These are phyloP conservation scores for Periphyllus acericola DNA, from an alignment of 2,888 invertebrate species.

Conservation along the genomic window DNA sequence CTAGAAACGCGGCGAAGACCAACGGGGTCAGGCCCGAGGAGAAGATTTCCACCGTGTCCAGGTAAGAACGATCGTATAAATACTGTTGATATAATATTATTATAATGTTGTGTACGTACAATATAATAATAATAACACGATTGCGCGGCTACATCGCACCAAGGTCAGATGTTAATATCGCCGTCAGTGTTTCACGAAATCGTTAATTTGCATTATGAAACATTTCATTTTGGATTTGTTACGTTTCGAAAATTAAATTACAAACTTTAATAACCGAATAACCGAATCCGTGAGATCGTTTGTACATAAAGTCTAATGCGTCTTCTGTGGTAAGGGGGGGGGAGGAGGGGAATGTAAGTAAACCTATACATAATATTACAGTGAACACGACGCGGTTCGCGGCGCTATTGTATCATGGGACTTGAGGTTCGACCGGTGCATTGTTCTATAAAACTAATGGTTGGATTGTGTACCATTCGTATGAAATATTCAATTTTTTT, in stretches of 20 bases:
- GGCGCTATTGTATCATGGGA: not conserved
- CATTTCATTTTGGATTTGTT: conserved; percentile 13
- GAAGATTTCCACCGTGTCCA: conserved; percentile 63
- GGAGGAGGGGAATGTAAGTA: not conserved
- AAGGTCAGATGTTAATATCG: conserved; percentile 34
- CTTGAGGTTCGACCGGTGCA: not conserved
- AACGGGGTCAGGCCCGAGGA: conserved; percentile 63
- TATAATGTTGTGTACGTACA: not conserved
- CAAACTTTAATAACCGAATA: not conserved
- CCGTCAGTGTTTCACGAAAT: conserved; percentile 35
- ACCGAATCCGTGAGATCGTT: not conserved
- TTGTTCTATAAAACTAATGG: conserved; percentile 25
- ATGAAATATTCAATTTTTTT: conserved; percentile 2
- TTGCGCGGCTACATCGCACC: not conserved
- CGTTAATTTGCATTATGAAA: conserved; percentile 31
- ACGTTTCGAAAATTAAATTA: conserved; percentile 18
- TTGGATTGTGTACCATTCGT: conserved; percentile 9
- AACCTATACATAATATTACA: not conserved
- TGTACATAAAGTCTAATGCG: too few relatives aligned
- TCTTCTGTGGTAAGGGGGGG: not conserved
- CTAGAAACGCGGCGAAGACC: conserved; percentile 52
- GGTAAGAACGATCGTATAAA: conserved; percentile 46
- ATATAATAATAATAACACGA: conserved; percentile 10
- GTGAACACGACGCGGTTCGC: not conserved
- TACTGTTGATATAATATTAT: not conserved